Base-by-base conservation (phyloP, 2,797 vertebrate species). In the Oophaga sylvatica region DNA sequence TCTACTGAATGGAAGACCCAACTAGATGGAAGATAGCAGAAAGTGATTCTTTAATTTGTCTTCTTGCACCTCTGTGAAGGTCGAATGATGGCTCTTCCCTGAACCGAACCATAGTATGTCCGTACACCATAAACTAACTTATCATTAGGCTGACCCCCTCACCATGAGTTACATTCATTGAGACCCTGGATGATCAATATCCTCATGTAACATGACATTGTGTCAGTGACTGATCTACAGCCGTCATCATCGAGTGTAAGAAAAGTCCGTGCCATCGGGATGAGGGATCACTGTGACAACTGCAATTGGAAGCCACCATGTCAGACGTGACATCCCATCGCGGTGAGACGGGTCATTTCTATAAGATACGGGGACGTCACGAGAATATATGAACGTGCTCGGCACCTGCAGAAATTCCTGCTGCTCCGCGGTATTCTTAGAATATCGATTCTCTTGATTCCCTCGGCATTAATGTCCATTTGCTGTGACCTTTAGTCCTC, bases 221-320 rank as follows among this genome's bases (percentile, higher is more conserved):
- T 26, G 48, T 77, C 48, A 56, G 75, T 77, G 45, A 77, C 20
- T 48, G 73, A 76, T 76, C 41, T n/a, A n/a, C n/a, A n/a, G 22
- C 45, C 26, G 75, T 16, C 75, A 56, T 77, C 75, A 16, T 15
- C 6, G 20, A 73, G 45, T 3, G 13, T 0, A 56, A 77, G 45
- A 53, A 53, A 48, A 53, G 70, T 11, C 35, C 0, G 0, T 3
- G 35, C 11, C 45, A 48, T 26, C 1, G 13, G 75, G 48, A 77
- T 53, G 75, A 77, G 15, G 1, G 73, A 76, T 75, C 5, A 10
- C 71, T 26, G 22, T n/a, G 41, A 76, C 73, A 76, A 16, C 20
- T 53, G 20, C 75, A 53, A 53, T n/a, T 17, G 41, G 41, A 4
- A 75, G 45, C 19, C 71, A 75, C 19, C 0, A 67, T 2, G 65